Conservation (phyloP, 1,140 invertebrate genomes). For the Eumeta japonica region DNA sequence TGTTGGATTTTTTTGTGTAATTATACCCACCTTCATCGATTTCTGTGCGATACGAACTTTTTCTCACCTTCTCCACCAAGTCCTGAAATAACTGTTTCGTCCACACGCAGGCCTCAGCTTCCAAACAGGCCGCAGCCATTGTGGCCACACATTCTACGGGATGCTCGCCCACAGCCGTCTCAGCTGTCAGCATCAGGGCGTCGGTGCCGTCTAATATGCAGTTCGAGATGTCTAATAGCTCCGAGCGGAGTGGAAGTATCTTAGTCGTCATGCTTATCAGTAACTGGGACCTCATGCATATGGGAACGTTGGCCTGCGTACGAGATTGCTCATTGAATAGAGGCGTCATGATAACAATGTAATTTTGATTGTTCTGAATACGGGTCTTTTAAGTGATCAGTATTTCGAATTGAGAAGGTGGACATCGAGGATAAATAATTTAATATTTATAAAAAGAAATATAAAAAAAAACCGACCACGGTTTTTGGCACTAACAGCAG, state of each 20-base stretch:
- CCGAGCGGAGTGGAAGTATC: conserved; percentile 67
- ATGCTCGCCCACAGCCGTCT: conserved; percentile 71
- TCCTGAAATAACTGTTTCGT: conserved; percentile 74
- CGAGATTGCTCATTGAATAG: too few relatives aligned
- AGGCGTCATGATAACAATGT: too few relatives aligned
- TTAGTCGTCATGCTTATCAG: conserved; percentile 52
- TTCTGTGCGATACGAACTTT: too few relatives aligned
- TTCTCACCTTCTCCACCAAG: conserved; percentile 53
- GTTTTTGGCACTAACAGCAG: too few relatives aligned
- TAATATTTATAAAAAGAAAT: conserved; percentile 6
- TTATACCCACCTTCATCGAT: background rate
- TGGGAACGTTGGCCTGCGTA: conserved; percentile 42
- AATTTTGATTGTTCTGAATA: too few relatives aligned
- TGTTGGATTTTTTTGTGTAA: too few relatives aligned
- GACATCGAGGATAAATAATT: conserved; percentile 14
- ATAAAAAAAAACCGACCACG: too few relatives aligned
- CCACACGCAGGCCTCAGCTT: conserved; percentile 83
- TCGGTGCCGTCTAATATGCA: conserved; percentile 78
- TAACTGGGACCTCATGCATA: conserved; percentile 35
- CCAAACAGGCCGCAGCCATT: conserved; percentile 70
- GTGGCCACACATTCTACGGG: conserved; percentile 66
- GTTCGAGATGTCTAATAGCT: conserved; percentile 74
- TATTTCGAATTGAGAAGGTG: conserved; percentile 21
- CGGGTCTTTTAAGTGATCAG: too few relatives aligned
- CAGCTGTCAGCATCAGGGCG: conserved; percentile 72